A percentile compares a stretch with the other conserved stretches of the same genome.
Conservation (phyloP, 2,113 vertebrate genomes). For the Neomonachus schauinslandi region DNA sequence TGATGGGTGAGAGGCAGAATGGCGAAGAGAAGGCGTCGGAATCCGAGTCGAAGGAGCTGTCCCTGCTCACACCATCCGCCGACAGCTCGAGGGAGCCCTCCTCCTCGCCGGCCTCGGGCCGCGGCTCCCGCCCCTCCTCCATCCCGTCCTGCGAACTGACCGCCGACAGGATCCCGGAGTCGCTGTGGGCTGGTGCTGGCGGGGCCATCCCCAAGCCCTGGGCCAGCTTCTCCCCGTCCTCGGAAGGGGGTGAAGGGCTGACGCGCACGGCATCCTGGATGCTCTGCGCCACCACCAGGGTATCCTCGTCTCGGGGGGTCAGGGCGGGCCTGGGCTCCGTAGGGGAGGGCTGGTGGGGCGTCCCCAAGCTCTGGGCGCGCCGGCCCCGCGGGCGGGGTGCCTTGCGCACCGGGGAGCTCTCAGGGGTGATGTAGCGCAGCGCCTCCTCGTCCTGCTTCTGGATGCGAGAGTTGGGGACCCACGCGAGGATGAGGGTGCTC, state of each 20-base stretch:
- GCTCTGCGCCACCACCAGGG: constrained; percentile 61
- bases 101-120: constrained; percentile 84
- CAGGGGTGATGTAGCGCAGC: constrained; percentile 95
- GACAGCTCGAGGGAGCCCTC: constrained; percentile 95
- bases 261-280: not conserved
- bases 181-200: constrained; percentile 84
- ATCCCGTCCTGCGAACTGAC: constrained; percentile 82
- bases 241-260: constrained; percentile 40
- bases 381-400: constrained; percentile 88
- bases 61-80: constrained; percentile 93
- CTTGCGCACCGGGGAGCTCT: constrained; percentile 95
- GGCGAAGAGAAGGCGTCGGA: constrained; percentile 98
- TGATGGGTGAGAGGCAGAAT: constrained; percentile 96
- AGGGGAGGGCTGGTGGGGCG: constrained; percentile 61
- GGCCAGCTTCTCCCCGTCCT: constrained; percentile 68
- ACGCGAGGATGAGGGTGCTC: constrained; percentile 95
- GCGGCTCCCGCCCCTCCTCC: constrained; percentile 86
- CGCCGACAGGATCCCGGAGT: constrained; percentile 79
- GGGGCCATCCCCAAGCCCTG: constrained; percentile 26
- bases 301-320: constrained; percentile 71
- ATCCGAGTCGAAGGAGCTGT: constrained; percentile 96
- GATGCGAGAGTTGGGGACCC: constrained; percentile 98
- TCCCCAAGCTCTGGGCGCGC: constrained; percentile 58
- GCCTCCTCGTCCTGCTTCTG: constrained; percentile 98
- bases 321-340: constrained; percentile 50